Conservation (phyloP, 1,140 invertebrate species). For the Hyles vespertilio region DNA sequence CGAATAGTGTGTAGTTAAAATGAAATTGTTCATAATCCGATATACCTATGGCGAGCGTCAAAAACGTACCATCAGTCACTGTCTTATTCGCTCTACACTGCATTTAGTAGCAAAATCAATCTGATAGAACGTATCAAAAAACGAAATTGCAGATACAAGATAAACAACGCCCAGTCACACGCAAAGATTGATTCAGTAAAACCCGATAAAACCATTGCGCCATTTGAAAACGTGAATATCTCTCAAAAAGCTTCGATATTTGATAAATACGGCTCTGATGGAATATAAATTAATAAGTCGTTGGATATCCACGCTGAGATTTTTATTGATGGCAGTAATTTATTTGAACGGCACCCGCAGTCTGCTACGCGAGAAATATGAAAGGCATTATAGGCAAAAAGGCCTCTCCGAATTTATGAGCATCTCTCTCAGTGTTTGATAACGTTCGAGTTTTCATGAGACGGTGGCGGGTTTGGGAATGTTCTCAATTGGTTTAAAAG, state of each 20-base stretch:
- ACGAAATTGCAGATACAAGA: too few relatives aligned
- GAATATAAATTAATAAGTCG: slow-evolving; percentile 70
- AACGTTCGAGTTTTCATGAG: slow-evolving; percentile 56
- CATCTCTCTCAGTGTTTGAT: slow-evolving; percentile 58
- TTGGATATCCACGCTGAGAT: slow-evolving; percentile 57
- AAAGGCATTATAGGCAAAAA: slow-evolving; percentile 69
- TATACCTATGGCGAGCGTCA: too few relatives aligned
- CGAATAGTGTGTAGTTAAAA: too few relatives aligned
- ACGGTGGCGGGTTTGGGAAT: slow-evolving; percentile 37
- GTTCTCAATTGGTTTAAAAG: slow-evolving; percentile 54
- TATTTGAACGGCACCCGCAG: slow-evolving; percentile 66
- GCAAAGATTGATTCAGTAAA: slow-evolving; percentile 7
- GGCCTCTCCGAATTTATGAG: slow-evolving; percentile 68
- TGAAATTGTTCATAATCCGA: too few relatives aligned
- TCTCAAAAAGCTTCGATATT: slow-evolving; percentile 38
- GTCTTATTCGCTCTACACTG: too few relatives aligned
- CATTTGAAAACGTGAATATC: slow-evolving; percentile 27
- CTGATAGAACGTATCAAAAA: background rate
- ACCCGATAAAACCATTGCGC: slow-evolving; percentile 28
- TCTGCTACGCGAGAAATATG: slow-evolving; percentile 67
- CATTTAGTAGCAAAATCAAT: too few relatives aligned
- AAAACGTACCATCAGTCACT: too few relatives aligned
- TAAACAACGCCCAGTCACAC: background rate
- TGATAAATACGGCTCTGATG: slow-evolving; percentile 56
- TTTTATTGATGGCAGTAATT: slow-evolving; percentile 70